These are phyloP conservation scores for Trichacis sp. DNA, from an alignment of 2,888 invertebrate genomes.

Conservation along the genomic window DNA sequence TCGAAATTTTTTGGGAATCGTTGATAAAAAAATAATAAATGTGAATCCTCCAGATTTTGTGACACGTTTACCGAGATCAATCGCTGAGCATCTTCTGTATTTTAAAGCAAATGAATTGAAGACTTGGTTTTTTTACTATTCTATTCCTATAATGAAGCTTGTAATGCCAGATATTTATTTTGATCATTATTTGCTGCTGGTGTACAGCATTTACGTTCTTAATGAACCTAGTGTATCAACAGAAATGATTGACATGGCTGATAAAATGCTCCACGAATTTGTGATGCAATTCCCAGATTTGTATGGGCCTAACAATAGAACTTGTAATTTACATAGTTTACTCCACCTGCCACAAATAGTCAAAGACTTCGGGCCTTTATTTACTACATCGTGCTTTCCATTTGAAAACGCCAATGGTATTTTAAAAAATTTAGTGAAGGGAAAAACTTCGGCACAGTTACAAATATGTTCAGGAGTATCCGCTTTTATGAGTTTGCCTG, in stretches of 20 bases:
- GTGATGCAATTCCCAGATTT: slow-evolving; percentile 24
- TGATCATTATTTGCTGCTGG: slow-evolving; percentile 30
- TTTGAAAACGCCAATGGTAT: slow-evolving; percentile 36
- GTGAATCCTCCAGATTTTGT: slow-evolving; percentile 23
- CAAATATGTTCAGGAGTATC: slow-evolving; percentile 17
- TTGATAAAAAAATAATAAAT: slow-evolving; percentile 17
- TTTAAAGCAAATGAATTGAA: slow-evolving; percentile 33
- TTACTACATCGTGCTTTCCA: slow-evolving; percentile 31
- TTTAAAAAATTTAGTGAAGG: slow-evolving; percentile 19
- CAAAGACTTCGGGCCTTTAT: slow-evolving; percentile 26
- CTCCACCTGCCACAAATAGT: slow-evolving; percentile 25
- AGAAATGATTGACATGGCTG: slow-evolving; percentile 24
- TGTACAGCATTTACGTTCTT: slow-evolving; percentile 26
- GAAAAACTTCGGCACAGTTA: slow-evolving; percentile 28
- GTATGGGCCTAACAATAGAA: slow-evolving; percentile 28
- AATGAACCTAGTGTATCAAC: slow-evolving; percentile 14
- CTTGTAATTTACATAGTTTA: slow-evolving; percentile 25
- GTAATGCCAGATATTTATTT: slow-evolving; percentile 28
- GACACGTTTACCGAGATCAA: slow-evolving; percentile 20
- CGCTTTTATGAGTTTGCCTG: not conserved
- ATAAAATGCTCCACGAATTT: slow-evolving; percentile 20
- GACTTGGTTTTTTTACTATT: slow-evolving; percentile 30
- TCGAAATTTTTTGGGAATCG: slow-evolving; percentile 1
- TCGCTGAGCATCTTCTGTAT: slow-evolving; percentile 16
- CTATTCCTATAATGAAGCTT: slow-evolving; percentile 20